Percentiles rank a stretch among this genome's conserved stretches.
These are phyloP conservation scores for Gastrophryne carolinensis DNA, from an alignment of 2,797 vertebrate genomes.

Conservation along the genomic window DNA sequence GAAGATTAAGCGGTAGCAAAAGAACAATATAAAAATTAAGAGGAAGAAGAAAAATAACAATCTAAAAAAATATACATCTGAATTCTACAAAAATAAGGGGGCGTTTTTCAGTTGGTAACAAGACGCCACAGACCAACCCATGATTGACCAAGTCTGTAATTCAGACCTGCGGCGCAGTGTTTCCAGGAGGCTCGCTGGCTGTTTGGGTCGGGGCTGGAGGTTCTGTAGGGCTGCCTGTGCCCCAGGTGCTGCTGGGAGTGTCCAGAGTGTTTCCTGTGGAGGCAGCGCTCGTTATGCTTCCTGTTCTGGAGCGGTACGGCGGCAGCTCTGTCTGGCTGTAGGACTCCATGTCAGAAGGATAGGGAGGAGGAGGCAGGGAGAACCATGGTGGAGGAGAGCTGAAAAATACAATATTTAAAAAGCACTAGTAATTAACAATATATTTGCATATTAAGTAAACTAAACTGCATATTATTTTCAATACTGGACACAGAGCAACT, in stretches of 20 bases:
- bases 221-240: neutral
- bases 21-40: neutral
- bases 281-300: slow-evolving; percentile 63
- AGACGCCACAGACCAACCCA: slow-evolving; percentile 58
- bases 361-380: slow-evolving; percentile 93
- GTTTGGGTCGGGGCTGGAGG: neutral
- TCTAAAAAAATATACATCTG: slow-evolving; percentile 48
- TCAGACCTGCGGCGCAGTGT: neutral
- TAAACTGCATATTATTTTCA: no score
- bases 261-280: slow-evolving; percentile 26
- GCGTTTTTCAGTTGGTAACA: slow-evolving; percentile 25
- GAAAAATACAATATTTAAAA: no score
- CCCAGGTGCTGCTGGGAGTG: slow-evolving; percentile 55
- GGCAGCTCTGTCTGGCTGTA: slow-evolving; percentile 80
- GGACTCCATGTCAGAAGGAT: slow-evolving; percentile 77
- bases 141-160: neutral
- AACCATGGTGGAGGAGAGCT: slow-evolving; percentile 89
- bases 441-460: no score
- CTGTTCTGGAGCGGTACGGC: slow-evolving; percentile 74
- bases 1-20: neutral
- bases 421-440: no score
- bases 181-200: slow-evolving; percentile 10
- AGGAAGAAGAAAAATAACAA: neutral
- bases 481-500: no score
- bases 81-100: slow-evolving; percentile 47